Evolutionary conservation across 2,113 vertebrate genomes (phyloP).

Genomic region (Hepsetus odoe): DNA sequence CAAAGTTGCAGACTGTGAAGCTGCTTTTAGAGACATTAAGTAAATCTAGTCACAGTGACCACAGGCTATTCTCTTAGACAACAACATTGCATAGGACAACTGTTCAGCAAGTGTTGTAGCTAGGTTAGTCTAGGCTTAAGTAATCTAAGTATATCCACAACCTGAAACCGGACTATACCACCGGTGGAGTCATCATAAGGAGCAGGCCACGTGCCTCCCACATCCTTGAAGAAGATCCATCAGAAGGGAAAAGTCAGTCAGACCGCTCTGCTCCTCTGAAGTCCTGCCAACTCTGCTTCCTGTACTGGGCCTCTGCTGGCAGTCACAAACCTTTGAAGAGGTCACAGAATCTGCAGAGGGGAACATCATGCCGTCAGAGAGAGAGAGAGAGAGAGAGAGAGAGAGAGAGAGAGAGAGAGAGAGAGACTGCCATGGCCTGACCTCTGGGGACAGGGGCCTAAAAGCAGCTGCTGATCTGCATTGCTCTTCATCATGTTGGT

Average conservation of each 20-base stretch:
- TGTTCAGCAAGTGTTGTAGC: background rate
- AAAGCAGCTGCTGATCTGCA: slow-evolving; percentile 6
- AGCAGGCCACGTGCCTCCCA: slow-evolving; percentile 21
- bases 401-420: background rate
- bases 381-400: background rate
- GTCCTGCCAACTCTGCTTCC: slow-evolving; percentile 54
- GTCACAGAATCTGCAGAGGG: slow-evolving; percentile 11
- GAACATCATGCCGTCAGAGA: slow-evolving; percentile 1
- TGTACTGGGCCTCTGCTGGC: slow-evolving; percentile 33
- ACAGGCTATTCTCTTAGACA: too few relatives aligned
- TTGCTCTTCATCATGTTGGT: background rate
- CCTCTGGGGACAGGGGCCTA: background rate
- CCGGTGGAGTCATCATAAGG: slow-evolving; percentile 17
- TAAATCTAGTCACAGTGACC: too few relatives aligned
- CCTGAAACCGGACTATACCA: background rate
- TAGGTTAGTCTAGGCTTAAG: background rate
- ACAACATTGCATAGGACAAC: too few relatives aligned
- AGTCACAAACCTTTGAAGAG: slow-evolving; percentile 45
- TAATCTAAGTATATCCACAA: background rate
- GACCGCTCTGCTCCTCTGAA: slow-evolving; percentile 37
- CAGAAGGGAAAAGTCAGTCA: background rate
- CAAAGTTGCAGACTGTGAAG: too few relatives aligned
- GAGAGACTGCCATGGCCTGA: background rate
- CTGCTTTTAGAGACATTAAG: too few relatives aligned
- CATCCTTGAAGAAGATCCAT: slow-evolving; percentile 5